Conservation (phyloP, 2,888 invertebrate genomes). For the Eurytoma californica region DNA sequence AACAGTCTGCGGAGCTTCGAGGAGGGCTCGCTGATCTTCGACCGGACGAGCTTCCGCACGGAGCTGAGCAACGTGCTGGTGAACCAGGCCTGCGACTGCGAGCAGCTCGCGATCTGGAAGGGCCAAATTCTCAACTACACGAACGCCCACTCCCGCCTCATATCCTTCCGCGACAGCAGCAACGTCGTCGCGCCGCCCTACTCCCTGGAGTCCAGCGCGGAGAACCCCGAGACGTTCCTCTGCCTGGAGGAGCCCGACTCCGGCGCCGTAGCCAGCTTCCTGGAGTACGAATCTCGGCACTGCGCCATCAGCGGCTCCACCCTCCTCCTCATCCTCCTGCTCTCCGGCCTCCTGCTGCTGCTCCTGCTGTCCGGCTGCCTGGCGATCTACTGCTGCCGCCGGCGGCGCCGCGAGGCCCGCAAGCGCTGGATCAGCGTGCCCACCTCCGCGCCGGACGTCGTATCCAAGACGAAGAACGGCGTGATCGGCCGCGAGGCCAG, state of each 20-base stretch:
- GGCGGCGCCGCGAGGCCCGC: constrained; percentile 67
- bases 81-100: constrained; percentile 79
- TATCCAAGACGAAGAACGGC: constrained; percentile 73
- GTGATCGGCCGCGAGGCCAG: constrained; percentile 72
- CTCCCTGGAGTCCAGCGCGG: constrained; percentile 64
- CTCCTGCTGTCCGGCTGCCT: constrained; percentile 61
- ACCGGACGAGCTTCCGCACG: constrained; percentile 77
- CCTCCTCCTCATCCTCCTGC: constrained; percentile 63
- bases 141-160: constrained; percentile 66
- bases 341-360: constrained; percentile 61
- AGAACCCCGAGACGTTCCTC: constrained; percentile 68
- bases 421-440: constrained; percentile 73
- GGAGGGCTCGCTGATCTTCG: constrained; percentile 79
- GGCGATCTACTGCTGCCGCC: constrained; percentile 69
- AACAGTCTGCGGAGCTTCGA: constrained; percentile 79
- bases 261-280: constrained; percentile 62
- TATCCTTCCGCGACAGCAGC: constrained; percentile 57
- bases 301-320: constrained; percentile 67
- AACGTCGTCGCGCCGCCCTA: constrained; percentile 54
- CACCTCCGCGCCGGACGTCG: constrained; percentile 70
- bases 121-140: constrained; percentile 71
- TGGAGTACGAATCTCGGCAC: constrained; percentile 66
- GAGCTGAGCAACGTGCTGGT: constrained; percentile 79
- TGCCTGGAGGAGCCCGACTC: constrained; percentile 62
- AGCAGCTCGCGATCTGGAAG: constrained; percentile 73